Percentiles rank a stretch among this genome's conserved stretches.
These are phyloP conservation scores for Piscicola geometra DNA, from an alignment of 2,888 invertebrate species.

Conservation along the genomic window DNA sequence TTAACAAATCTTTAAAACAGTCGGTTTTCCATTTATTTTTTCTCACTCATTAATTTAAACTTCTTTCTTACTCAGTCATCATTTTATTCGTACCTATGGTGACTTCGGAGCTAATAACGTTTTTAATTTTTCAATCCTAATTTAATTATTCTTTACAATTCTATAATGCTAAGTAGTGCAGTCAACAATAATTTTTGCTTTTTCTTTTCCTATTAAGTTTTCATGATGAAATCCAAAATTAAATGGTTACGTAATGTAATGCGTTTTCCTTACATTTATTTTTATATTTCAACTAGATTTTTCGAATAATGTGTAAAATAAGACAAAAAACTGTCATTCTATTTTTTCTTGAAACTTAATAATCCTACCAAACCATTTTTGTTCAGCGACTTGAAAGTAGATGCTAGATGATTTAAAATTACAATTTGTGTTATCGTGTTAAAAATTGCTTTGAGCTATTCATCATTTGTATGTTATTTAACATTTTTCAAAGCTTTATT, in stretches of 20 bases:
- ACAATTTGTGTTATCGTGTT: conserved; percentile 3
- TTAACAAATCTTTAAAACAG: too few species aligned
- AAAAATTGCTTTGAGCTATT: neutral
- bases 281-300: neutral
- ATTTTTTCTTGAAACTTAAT: conserved; percentile 3
- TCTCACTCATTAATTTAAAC: too few species aligned
- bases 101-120: too few species aligned
- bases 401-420: neutral
- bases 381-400: conserved; percentile 14
- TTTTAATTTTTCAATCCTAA: too few species aligned
- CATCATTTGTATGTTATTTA: neutral
- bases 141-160: too few species aligned
- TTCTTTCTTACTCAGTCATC: too few species aligned
- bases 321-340: neutral
- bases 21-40: too few species aligned
- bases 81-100: too few species aligned
- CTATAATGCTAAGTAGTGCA: too few species aligned
- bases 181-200: too few species aligned
- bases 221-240: too few species aligned
- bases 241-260: neutral
- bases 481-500: conserved; percentile 10
- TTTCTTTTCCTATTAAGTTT: too few species aligned
- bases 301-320: neutral
- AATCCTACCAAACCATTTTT: neutral
- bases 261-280: neutral